phyloP scores from a whole-genome alignment of 2,113 vertebrate genomes.

The Orycteropus afer region DNA sequence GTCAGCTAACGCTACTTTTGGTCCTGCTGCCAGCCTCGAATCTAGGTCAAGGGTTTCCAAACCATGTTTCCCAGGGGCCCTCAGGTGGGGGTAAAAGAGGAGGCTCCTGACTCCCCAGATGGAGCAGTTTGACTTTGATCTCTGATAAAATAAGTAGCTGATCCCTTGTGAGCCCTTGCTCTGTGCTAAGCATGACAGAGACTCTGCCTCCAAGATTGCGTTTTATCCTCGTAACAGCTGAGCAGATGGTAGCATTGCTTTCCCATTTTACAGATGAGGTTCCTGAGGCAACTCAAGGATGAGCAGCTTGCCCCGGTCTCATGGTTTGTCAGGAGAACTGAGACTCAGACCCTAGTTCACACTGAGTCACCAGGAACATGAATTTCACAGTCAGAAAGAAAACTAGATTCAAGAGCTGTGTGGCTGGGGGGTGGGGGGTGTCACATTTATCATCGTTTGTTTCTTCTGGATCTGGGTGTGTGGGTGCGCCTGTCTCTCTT shows the following conservation, averaged over 20 bases:
- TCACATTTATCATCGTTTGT: neutral
- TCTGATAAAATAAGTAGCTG: neutral
- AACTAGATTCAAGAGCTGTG: neutral
- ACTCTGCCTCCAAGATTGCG: neutral
- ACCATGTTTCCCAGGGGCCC: neutral
- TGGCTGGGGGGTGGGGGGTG: too few relatives aligned
- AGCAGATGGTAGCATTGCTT: neutral
- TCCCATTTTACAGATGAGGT: neutral
- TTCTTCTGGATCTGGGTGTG: neutral
- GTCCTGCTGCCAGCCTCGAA: slow-evolving; percentile 34
- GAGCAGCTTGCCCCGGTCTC: neutral
- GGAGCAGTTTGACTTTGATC: neutral
- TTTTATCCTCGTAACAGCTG: neutral
- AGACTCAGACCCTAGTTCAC: neutral
- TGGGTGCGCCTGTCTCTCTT: neutral
- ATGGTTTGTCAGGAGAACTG: neutral
- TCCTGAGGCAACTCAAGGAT: neutral
- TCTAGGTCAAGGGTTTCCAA: slow-evolving; percentile 57
- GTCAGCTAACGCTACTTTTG: neutral
- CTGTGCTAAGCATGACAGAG: neutral
- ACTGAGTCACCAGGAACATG: neutral
- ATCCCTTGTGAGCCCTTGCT: too few relatives aligned
- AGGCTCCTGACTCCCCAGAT: neutral
- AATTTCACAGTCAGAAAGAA: neutral
- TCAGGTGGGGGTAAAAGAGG: neutral